Percentiles rank a stretch among this genome's conserved stretches.
Evolutionary conservation across 2,888 invertebrate species (phyloP).

Genomic region (Drosophila neoperkinsi): DNA sequence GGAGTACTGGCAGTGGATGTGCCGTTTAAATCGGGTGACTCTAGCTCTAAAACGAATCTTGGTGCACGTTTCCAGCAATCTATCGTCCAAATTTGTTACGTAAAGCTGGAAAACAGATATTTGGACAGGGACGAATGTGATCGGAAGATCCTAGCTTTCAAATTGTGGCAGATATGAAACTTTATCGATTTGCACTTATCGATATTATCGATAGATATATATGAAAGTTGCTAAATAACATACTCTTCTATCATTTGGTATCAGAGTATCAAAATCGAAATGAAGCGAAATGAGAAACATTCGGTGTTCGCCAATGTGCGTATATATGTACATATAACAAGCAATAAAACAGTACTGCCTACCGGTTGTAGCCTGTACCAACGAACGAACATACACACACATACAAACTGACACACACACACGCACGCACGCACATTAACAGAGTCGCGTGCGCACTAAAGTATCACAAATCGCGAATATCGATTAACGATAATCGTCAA

Average conservation of each 20-base stretch:
- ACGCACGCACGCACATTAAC: background rate
- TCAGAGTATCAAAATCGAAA: constrained; percentile 1
- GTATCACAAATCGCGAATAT: constrained; percentile 29
- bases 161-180: background rate
- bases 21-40: background rate
- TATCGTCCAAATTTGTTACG: background rate
- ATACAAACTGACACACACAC: background rate
- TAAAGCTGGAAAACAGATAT: background rate
- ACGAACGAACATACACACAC: constrained; percentile 8
- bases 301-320: constrained; percentile 44
- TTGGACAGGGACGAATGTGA: background rate
- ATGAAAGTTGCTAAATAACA: background rate
- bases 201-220: background rate
- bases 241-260: background rate
- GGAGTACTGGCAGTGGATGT: background rate
- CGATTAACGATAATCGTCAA: constrained; percentile 38
- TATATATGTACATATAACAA: constrained; percentile 56
- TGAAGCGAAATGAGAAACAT: constrained; percentile 8
- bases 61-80: background rate
- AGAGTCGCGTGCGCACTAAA: constrained; percentile 40
- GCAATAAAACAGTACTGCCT: constrained; percentile 34
- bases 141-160: background rate
- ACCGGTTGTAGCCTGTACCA: constrained; percentile 44
- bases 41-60: background rate
- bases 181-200: background rate